Base-by-base conservation (phyloP, 2,888 invertebrate species). In the Diadromus collaris region DNA sequence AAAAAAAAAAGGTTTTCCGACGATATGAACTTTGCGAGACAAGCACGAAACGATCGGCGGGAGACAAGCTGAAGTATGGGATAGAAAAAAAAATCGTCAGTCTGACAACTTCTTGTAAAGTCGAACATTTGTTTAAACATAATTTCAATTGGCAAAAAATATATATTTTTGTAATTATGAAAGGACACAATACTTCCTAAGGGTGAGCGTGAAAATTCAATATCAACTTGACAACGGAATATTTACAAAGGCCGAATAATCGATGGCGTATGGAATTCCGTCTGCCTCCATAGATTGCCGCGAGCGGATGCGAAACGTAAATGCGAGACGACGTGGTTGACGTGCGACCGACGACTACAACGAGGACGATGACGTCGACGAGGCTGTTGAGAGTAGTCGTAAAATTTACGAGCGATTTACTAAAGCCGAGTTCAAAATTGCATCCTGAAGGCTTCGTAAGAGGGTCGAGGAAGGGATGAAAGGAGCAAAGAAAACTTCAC, bases 371-470 rank as follows among this genome's bases (percentile, higher is more conserved):
- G 76, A 67, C 69, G 71, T 64, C 54, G 70, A 73, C 67, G 74
- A 69, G 51, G 29, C 29, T 70, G 76, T 58, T 75, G 54, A 32
- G 41, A 60, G 68, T 38, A 58, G 64, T 76, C 80, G 77, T 84
- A 80, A 84, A 82, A 79, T 84, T 84, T 82, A 84, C 81, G 83
- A 84, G 76, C 80, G 81, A 79, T 79, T 77, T 75, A 69, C 71
- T 67, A 76, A 76, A 79, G 74, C 76, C 56, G 64, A 70, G 71
- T 81, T 79, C 79, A 67, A 81, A 82, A 82, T 82, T 81, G 79
- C 80, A 73, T 81, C 80, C 77, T 58, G 68, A 76, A 69, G 64
- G 75, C 72, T 78, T 69, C 48, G 60, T 56, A 51, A 56, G 63
- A 56, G 72, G 72, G 56, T 72, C 56, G 72, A 27, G 32, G 29